Percentiles rank a stretch among this genome's conserved stretches.
phyloP scores from a whole-genome alignment of 2,888 invertebrate genomes.

The Drosophila nigritarsus region DNA sequence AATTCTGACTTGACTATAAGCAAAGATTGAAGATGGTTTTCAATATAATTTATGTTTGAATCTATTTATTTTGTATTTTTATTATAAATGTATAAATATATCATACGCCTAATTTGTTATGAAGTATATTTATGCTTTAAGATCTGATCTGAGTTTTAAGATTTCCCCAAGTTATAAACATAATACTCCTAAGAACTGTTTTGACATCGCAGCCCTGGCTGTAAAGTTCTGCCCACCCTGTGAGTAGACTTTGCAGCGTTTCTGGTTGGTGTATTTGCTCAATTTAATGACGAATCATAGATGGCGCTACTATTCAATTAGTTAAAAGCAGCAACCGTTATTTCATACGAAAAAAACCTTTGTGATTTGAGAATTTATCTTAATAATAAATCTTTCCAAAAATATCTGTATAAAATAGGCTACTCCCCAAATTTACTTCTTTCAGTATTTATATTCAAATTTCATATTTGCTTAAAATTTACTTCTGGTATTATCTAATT shows the following conservation, averaged over 20 bases:
- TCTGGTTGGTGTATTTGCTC: not conserved
- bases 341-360: not conserved
- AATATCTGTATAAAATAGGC: no score
- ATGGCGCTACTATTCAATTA: not conserved
- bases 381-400: not conserved
- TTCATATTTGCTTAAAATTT: not conserved
- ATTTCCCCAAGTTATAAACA: not conserved
- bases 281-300: not conserved
- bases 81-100: not conserved
- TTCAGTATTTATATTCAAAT: not conserved
- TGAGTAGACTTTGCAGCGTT: not conserved
- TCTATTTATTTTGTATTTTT: not conserved
- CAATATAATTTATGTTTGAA: not conserved
- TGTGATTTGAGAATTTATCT: not conserved
- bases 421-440: not conserved
- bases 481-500: not conserved
- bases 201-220: not conserved
- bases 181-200: not conserved
- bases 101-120: not conserved
- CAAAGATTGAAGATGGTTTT: not conserved
- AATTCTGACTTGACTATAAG: no score
- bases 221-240: not conserved
- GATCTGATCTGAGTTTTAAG: not conserved
- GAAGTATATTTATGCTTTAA: not conserved
- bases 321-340: fast-evolving